A percentile compares a stretch with the other conserved stretches of the same genome.
Evolutionary conservation across 2,888 invertebrate species (phyloP).

Genomic region (Hirtodrosophila duncani): DNA sequence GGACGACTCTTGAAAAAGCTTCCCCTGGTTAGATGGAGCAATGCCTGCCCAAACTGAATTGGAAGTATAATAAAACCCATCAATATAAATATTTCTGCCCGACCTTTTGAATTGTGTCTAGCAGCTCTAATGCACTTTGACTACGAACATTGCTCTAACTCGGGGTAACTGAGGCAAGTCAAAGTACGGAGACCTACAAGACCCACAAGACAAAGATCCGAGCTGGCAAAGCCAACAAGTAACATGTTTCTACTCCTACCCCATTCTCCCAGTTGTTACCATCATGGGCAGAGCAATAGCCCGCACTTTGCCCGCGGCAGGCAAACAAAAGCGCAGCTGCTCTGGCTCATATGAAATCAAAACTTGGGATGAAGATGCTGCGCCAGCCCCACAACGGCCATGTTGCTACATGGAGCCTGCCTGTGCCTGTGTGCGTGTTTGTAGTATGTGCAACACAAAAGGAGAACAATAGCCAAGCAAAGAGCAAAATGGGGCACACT

Average conservation of each 20-base stretch:
- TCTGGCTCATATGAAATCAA: slow-evolving; percentile 41
- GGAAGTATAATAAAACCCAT: neutral
- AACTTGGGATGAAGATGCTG: slow-evolving; percentile 50
- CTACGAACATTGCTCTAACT: too few relatives aligned
- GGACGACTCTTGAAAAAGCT: slow-evolving; percentile 48
- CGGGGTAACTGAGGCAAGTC: too few relatives aligned
- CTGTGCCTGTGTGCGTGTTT: slow-evolving; percentile 11
- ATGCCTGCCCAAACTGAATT: too few relatives aligned
- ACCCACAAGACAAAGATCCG: slow-evolving; percentile 43
- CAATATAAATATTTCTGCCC: too few relatives aligned
- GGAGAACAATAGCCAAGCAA: slow-evolving; percentile 50
- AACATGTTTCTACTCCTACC: neutral
- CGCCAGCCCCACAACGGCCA: slow-evolving; percentile 10
- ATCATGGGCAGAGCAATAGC: slow-evolving; percentile 28
- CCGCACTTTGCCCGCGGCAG: slow-evolving; percentile 48
- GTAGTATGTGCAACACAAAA: slow-evolving; percentile 41
- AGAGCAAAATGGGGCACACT: slow-evolving; percentile 10
- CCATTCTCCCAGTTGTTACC: slow-evolving; percentile 9
- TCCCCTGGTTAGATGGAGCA: too few relatives aligned
- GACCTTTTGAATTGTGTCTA: too few relatives aligned
- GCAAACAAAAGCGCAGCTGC: slow-evolving; percentile 68
- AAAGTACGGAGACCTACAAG: too few relatives aligned
- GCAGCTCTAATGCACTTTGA: slow-evolving; percentile 52
- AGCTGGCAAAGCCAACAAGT: slow-evolving; percentile 15
- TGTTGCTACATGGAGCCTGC: slow-evolving; percentile 12